Evolutionary conservation across 2,888 invertebrate species (phyloP).

Genomic region (Lordiphosa andalusiaca): DNA sequence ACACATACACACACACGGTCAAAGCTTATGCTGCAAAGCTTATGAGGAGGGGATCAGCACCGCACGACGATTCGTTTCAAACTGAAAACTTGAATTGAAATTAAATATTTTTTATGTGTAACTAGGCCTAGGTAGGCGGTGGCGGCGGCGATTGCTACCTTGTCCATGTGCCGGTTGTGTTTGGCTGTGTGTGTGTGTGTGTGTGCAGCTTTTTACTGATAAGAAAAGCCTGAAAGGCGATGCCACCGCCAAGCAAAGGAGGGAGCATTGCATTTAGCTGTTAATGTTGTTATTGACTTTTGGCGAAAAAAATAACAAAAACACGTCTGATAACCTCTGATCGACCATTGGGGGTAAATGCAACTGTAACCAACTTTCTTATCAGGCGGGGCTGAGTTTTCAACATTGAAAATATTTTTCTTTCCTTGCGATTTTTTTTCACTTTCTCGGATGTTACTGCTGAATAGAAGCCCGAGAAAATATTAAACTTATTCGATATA

Average conservation of each 20-base stretch:
- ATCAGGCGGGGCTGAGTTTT: neutral
- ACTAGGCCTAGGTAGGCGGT: constrained; percentile 35
- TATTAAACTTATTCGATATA: too few relatives aligned
- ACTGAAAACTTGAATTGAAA: constrained; percentile 48
- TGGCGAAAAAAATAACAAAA: constrained; percentile 51
- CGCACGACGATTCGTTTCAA: constrained; percentile 42
- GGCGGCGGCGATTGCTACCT: constrained; percentile 16
- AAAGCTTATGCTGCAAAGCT: constrained; percentile 26
- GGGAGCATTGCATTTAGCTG: constrained; percentile 14
- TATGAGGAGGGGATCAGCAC: constrained; percentile 40
- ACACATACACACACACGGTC: constrained; percentile 6
- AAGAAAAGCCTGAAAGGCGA: constrained; percentile 33
- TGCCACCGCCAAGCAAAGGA: neutral
- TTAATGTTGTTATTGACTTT: constrained; percentile 23
- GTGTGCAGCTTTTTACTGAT: constrained; percentile 42
- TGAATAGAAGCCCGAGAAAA: too few relatives aligned
- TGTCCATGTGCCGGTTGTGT: constrained; percentile 9
- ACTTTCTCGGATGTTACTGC: too few relatives aligned
- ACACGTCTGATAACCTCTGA: constrained; percentile 58
- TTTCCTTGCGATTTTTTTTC: too few relatives aligned
- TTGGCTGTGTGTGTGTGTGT: constrained; percentile 15
- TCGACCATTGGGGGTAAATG: constrained; percentile 48
- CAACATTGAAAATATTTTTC: constrained; percentile 1
- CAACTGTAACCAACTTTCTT: constrained; percentile 12
- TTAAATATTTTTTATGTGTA: constrained; percentile 43